Evolutionary conservation across 2,113 vertebrate genomes (phyloP).

Genomic region (Nettapus auritus): DNA sequence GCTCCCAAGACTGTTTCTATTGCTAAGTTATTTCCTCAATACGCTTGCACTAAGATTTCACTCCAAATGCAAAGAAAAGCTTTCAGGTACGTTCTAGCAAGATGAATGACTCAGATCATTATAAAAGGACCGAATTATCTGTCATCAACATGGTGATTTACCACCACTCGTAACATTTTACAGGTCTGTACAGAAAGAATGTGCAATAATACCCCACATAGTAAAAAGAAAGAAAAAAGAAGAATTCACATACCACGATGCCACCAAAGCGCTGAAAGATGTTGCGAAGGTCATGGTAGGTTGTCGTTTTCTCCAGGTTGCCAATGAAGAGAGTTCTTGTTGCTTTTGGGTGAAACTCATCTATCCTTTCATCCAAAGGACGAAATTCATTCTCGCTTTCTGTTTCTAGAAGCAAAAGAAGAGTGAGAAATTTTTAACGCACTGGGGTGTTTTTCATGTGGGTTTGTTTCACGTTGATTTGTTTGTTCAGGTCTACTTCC

Average conservation of each 20-base stretch:
- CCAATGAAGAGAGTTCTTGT: conserved; percentile 97
- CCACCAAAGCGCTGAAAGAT: conserved; percentile 98
- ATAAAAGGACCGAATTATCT: neutral
- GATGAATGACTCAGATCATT: neutral
- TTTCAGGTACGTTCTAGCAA: neutral
- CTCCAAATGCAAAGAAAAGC: neutral
- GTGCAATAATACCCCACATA: neutral
- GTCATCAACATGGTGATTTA: rapidly evolving
- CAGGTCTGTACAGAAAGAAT: neutral
- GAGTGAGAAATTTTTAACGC: neutral
- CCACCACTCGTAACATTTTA: neutral
- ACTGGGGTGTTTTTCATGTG: neutral
- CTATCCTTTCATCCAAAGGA: conserved; percentile 96
- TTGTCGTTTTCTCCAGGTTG: conserved; percentile 97
- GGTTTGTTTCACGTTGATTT: neutral
- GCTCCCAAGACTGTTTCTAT: neutral
- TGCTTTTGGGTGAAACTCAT: conserved; percentile 98
- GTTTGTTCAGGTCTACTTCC: neutral
- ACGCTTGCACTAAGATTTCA: rapidly evolving
- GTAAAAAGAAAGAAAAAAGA: neutral
- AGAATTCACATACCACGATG: conserved; percentile 88
- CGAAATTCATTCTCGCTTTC: conserved; percentile 99
- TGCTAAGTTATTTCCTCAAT: neutral
- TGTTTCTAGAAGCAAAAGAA: conserved; percentile 83
- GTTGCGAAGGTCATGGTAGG: conserved; percentile 94